Conservation (phyloP, 30 jellyfish, hydroid and myxozoan species). For the Aurelia aurita complex sp. Pacific region DNA sequence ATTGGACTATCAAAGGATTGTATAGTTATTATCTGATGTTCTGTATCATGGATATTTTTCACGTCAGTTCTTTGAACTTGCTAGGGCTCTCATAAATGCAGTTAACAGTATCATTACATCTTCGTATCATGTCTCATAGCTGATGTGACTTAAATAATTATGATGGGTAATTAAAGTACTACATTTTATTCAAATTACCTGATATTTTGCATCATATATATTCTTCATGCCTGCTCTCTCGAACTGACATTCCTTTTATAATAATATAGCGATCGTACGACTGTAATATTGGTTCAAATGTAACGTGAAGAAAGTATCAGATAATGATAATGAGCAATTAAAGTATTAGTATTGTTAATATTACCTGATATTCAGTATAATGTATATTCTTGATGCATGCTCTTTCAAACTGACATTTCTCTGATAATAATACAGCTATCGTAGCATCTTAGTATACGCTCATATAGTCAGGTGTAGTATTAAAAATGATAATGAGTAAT, state of each 20-base stretch:
- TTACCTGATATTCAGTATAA: too few species aligned
- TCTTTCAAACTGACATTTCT: slow-evolving; percentile 47
- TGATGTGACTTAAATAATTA: background rate
- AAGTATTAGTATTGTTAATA: background rate
- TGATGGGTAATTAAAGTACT: background rate
- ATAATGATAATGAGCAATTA: background rate
- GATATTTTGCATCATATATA: slow-evolving; percentile 60
- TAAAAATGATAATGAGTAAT: too few species aligned
- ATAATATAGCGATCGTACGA: background rate
- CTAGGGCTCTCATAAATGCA: slow-evolving; percentile 46
- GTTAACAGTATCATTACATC: slow-evolving; percentile 7
- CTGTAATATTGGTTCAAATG: too few species aligned
- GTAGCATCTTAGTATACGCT: too few species aligned
- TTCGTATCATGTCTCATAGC: background rate
- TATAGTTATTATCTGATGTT: slow-evolving; percentile 27
- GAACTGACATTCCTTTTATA: slow-evolving; percentile 44
- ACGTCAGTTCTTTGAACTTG: background rate
- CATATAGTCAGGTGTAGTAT: too few species aligned
- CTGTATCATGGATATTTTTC: slow-evolving; percentile 48
- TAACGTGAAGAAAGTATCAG: background rate
- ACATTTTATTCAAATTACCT: slow-evolving; percentile 69
- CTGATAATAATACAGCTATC: slow-evolving; percentile 16
- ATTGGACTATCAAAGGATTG: background rate
- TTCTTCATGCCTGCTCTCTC: slow-evolving; percentile 55
- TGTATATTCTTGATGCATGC: too few species aligned